Evolutionary conservation across 2,113 vertebrate genomes (phyloP).

Genomic region (Eudorcas thomsonii): DNA sequence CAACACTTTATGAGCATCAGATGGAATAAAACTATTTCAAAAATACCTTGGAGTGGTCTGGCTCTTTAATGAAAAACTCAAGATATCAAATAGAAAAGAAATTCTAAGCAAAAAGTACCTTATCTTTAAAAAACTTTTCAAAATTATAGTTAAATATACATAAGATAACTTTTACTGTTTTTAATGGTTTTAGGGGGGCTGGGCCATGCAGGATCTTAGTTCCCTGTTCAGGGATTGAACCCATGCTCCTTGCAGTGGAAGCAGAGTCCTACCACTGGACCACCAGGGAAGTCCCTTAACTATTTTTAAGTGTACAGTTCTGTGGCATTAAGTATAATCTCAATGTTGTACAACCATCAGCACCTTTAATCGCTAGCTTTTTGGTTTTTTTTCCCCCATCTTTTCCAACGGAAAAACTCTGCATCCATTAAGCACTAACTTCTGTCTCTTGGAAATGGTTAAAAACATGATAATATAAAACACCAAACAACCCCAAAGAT

Average conservation of each 20-base stretch:
- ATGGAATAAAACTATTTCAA: not conserved
- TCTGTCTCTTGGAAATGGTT: not conserved
- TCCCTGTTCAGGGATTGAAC: not conserved
- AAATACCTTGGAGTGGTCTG: not conserved
- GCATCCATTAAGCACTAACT: not conserved
- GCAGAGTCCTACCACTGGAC: not conserved
- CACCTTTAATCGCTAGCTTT: not conserved
- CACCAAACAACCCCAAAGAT: not conserved
- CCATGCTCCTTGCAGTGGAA: not conserved
- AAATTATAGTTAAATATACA: not conserved
- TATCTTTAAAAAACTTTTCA: not conserved
- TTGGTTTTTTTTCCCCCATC: not conserved
- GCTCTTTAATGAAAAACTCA: not conserved
- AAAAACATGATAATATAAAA: not conserved
- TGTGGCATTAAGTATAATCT: not conserved
- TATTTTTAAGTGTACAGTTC: not conserved
- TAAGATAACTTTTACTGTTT: not conserved
- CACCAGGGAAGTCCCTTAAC: not conserved
- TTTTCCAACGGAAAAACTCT: not conserved
- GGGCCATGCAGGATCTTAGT: not conserved
- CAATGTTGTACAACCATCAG: not conserved
- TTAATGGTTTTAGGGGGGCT: not conserved
- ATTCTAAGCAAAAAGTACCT: not conserved
- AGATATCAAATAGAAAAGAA: not conserved
- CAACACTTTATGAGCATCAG: not conserved